Evolutionary conservation across 2,888 invertebrate species (phyloP), one percentile per base, ranked within the genome.

Genomic region (Acrobeloides nanus): DNA sequence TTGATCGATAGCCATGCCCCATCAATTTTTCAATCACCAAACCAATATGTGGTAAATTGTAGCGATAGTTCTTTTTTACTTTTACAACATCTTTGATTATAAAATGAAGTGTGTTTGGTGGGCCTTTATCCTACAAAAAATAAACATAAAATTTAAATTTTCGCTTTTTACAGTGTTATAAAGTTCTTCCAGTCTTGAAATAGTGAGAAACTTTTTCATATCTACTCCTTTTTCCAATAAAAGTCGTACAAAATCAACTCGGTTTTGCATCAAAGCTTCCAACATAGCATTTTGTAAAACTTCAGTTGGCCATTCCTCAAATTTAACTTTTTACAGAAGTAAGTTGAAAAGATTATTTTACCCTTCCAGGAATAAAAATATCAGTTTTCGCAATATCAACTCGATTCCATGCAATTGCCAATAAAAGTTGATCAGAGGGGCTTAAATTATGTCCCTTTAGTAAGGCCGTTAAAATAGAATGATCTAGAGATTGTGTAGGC

Each of bases 201-300:
- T 89, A 37, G 93, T 90, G 51, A 97, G 81, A 78, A 95, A 97
- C 75, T 89, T 89, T 62, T 87, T 82, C 92, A 97, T 95, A 59
- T 87, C 89, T 12, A 97, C 90, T 21, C 97, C 97, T 75, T 95
- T 93, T 76, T 97, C 93, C 8, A 97, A 80, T 10, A 97, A 82
- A 7, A 97, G 80, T 74, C 92, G 89, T 8, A 97, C 95, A 79
- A 97, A 97, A 78, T 95, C 95, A 68, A 93, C 88, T 48, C 92
- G 81, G 77, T 72, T 64, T 40, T 68, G 65, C 72, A 92, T 88
- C 48, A 97, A 78, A 0, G 97, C 95, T 75, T 95, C 92, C 88
- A 93, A 88, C 95, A 97, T 95, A 1, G 93, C 89, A 75, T 90
- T 89, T 73, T 95, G 90, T 53, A 97, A 79, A 1, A 90, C 87